Conservation (phyloP, 2,888 invertebrate species). For the Graphium colonna region DNA sequence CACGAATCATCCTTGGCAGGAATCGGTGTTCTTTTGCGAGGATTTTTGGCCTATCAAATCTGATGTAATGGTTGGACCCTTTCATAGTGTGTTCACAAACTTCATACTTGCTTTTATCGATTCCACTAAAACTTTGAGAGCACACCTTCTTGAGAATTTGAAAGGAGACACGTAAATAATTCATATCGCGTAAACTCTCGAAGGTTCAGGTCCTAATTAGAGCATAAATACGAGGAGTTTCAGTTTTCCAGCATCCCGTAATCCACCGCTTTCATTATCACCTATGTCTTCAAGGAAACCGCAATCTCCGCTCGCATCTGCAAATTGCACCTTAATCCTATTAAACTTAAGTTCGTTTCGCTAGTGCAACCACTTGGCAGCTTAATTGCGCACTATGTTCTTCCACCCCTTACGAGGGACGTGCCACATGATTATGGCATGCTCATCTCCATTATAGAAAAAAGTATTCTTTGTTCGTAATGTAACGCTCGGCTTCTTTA, state of each 20-base stretch:
- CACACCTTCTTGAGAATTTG: too few species aligned
- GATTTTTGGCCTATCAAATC: too few species aligned
- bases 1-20: too few species aligned
- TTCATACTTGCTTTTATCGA: too few species aligned
- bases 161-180: not conserved
- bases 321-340: constrained; percentile 4
- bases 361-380: not conserved
- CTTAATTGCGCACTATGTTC: constrained; percentile 12
- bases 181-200: not conserved
- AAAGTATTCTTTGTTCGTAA: not conserved
- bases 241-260: constrained; percentile 1
- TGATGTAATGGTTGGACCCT: too few species aligned
- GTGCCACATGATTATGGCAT: not conserved
- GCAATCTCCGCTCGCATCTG: constrained; percentile 2
- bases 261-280: constrained; percentile 14
- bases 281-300: constrained; percentile 2
- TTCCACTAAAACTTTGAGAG: too few species aligned
- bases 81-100: too few species aligned
- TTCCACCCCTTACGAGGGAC: not conserved
- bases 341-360: not conserved
- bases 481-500: too few species aligned
- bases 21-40: too few species aligned
- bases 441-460: not conserved
- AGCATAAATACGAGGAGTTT: not conserved
- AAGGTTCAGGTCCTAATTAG: not conserved